A percentile compares a stretch with the other conserved stretches of the same genome.
Evolutionary conservation across 2,888 invertebrate species (phyloP).

Genomic region (Rotaria macrura): DNA sequence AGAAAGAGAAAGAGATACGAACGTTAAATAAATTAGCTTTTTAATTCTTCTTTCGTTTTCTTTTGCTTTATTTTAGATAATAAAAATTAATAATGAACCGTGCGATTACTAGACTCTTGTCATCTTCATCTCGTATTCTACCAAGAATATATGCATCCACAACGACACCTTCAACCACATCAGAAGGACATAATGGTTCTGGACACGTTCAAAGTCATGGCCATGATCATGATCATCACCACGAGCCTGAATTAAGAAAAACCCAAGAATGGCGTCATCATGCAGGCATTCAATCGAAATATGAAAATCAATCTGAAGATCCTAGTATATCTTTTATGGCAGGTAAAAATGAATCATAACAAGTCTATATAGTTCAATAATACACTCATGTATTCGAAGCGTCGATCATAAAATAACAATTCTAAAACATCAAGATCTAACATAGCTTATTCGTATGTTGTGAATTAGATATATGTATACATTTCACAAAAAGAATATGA

Average conservation of each 20-base stretch:
- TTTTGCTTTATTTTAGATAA: neutral
- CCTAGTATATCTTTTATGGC: neutral
- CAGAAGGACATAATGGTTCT: neutral
- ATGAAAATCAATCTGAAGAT: constrained; percentile 10
- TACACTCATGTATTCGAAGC: no score
- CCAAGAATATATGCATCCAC: neutral
- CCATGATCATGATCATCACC: constrained; percentile 5
- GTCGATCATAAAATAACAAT: no score
- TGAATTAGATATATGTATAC: no score
- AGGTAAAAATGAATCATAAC: neutral
- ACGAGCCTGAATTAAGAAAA: constrained; percentile 16
- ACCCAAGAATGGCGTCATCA: constrained; percentile 4
- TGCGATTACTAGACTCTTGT: neutral
- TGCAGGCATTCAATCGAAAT: constrained; percentile 4
- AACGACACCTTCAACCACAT: neutral
- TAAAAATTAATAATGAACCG: neutral
- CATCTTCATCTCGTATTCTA: neutral
- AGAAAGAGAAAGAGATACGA: neutral
- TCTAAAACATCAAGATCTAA: no score
- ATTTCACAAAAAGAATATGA: no score
- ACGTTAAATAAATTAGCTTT: neutral
- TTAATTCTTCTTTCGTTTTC: neutral
- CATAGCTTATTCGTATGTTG: no score
- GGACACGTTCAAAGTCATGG: neutral
- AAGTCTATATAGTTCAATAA: no score